Conservation (phyloP, 2,113 vertebrate species). For the Lampris incognitus region DNA sequence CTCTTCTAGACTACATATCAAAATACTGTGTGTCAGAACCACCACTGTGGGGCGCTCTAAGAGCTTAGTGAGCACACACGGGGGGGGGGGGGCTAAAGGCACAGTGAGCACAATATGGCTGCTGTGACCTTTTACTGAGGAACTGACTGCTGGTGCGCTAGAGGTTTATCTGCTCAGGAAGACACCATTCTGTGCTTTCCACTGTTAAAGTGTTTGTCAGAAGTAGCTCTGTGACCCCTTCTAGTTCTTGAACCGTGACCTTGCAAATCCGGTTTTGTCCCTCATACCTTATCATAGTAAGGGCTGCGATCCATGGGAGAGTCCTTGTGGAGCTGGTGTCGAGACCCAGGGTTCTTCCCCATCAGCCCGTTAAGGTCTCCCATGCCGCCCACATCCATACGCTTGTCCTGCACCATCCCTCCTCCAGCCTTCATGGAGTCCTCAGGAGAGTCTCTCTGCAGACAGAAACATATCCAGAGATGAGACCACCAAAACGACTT, state of each 20-base stretch:
- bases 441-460: constrained; percentile 94
- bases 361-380: constrained; percentile 91
- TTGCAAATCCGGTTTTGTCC: neutral
- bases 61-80: neutral
- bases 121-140: neutral
- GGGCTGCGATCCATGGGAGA: constrained; percentile 91
- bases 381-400: constrained; percentile 90
- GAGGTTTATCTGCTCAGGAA: too few relatives aligned
- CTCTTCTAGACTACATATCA: neutral
- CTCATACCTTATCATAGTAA: constrained; percentile 88
- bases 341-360: constrained; percentile 89
- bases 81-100: too few relatives aligned
- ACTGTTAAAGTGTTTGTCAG: too few relatives aligned
- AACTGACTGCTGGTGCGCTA: too few relatives aligned
- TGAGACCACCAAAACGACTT: too few relatives aligned
- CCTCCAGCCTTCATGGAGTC: constrained; percentile 89
- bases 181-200: too few relatives aligned
- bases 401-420: constrained; percentile 92
- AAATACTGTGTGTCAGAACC: constrained; percentile 33
- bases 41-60: constrained; percentile 55
- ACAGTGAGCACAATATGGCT: neutral
- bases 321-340: constrained; percentile 95
- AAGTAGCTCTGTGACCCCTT: too few relatives aligned
- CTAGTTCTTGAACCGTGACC: too few relatives aligned
- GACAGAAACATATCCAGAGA: constrained; percentile 15